phyloP scores from a whole-genome alignment of 2,113 vertebrate species.

The Oreochromis niloticus region DNA sequence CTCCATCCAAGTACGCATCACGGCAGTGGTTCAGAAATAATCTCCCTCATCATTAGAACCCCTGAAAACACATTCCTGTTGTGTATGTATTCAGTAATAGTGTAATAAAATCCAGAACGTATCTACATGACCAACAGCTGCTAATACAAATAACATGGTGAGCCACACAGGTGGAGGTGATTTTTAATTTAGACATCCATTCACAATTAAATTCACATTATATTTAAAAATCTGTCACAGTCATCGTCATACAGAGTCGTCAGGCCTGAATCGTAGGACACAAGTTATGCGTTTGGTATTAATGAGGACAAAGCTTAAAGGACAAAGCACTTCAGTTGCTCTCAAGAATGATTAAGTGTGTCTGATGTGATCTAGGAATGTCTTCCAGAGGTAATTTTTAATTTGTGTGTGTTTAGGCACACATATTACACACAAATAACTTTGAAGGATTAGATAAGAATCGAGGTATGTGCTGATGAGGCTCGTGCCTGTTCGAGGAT shows the following conservation, averaged over 20 bases:
- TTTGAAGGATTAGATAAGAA: background rate
- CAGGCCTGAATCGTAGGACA: background rate
- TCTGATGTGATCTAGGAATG: background rate
- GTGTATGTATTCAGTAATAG: background rate
- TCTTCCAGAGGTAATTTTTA: background rate
- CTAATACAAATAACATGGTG: accelerated
- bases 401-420: background rate
- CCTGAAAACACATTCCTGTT: accelerated
- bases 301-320: background rate
- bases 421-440: background rate
- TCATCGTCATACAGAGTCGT: accelerated
- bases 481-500: background rate
- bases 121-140: background rate
- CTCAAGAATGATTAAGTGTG: background rate
- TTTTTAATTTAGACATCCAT: background rate
- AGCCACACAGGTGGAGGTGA: background rate
- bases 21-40: background rate
- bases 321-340: background rate
- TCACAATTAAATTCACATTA: background rate
- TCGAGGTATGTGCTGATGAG: background rate
- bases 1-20: background rate
- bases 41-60: background rate
- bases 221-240: background rate
- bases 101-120: background rate
- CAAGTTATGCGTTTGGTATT: background rate